Conservation (phyloP, 2,113 vertebrate species). For the Corapipo altera region DNA sequence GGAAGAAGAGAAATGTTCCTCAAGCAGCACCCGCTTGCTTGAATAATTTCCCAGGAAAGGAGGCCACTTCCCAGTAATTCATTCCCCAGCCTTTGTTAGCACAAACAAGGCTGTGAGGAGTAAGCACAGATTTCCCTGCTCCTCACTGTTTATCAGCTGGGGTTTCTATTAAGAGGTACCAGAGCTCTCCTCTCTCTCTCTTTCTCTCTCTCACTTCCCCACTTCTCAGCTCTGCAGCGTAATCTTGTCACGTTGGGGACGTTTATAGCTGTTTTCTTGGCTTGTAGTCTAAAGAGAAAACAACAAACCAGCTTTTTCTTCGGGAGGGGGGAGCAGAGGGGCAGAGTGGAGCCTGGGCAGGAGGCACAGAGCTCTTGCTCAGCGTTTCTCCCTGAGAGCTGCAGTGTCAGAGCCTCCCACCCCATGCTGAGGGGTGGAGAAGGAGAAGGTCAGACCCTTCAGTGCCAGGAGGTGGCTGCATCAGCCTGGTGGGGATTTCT, state of each 20-base stretch:
- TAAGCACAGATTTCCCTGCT: background rate
- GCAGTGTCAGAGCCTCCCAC: background rate
- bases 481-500: background rate
- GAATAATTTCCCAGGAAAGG: slow-evolving; percentile 55
- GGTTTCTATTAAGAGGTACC: background rate
- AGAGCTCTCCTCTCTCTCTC: background rate
- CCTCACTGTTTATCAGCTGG: background rate
- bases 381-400: background rate
- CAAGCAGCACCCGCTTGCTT: slow-evolving; percentile 29
- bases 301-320: background rate
- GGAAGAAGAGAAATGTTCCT: slow-evolving; percentile 21
- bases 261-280: background rate
- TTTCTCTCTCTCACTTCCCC: background rate
- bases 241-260: background rate
- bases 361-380: slow-evolving; percentile 22
- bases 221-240: background rate
- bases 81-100: slow-evolving; percentile 29
- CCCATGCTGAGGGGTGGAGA: fast-evolving
- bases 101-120: background rate
- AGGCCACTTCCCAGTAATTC: slow-evolving; percentile 61
- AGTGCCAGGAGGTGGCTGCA: background rate
- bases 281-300: background rate
- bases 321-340: background rate
- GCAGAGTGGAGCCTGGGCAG: background rate
- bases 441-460: background rate